phyloP scores from a whole-genome alignment of 2,797 vertebrate species.

The Adelosebastes latens region DNA sequence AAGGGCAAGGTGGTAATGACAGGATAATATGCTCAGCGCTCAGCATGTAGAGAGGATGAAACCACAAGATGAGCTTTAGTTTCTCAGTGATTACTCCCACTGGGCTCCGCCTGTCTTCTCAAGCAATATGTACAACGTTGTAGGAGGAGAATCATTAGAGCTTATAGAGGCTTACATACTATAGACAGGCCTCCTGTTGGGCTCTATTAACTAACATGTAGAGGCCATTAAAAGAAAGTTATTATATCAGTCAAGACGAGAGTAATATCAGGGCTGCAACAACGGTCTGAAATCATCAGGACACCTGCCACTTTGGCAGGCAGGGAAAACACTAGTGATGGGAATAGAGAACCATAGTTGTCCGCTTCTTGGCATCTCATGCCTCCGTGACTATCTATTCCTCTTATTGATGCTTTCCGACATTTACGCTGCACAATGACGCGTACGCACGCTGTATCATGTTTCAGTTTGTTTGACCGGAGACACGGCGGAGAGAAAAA shows the following conservation, averaged over 20 bases:
- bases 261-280: neutral
- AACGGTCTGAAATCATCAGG: too few relatives aligned
- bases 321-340: too few relatives aligned
- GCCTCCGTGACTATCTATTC: too few relatives aligned
- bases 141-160: neutral
- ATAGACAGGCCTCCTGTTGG: neutral
- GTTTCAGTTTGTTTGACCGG: too few relatives aligned
- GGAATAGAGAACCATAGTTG: too few relatives aligned
- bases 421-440: too few relatives aligned
- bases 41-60: constrained; percentile 9
- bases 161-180: neutral
- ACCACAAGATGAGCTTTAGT: neutral
- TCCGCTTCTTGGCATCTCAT: too few relatives aligned
- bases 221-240: neutral
- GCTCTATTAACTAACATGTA: neutral
- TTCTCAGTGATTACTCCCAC: neutral
- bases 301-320: too few relatives aligned
- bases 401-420: too few relatives aligned
- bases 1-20: constrained; percentile 22
- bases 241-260: neutral
- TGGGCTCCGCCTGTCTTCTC: neutral
- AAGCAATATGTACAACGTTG: neutral
- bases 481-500: too few relatives aligned
- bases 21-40: constrained; percentile 6
- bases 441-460: too few relatives aligned